Percentiles rank a stretch among this genome's conserved stretches.
phyloP scores from a whole-genome alignment of 2,113 vertebrate species.

The Semicossyphus pulcher region DNA sequence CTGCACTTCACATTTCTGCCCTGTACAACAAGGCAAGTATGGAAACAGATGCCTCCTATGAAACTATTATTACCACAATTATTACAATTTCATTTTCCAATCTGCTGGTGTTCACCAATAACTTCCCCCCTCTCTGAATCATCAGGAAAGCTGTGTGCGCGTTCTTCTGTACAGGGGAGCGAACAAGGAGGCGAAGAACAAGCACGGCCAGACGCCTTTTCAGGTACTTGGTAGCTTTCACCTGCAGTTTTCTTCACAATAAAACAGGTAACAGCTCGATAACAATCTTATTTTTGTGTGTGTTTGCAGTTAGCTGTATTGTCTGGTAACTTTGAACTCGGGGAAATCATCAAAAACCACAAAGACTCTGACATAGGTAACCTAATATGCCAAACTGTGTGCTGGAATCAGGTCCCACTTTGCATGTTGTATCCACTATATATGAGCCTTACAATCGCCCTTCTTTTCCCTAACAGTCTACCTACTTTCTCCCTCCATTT shows the following conservation, averaged over 20 bases:
- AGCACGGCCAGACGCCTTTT: conserved; percentile 91
- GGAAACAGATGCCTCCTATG: conserved; percentile 10
- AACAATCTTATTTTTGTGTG: not conserved
- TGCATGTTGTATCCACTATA: not conserved
- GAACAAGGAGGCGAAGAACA: conserved; percentile 92
- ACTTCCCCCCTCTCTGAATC: conserved; percentile 42
- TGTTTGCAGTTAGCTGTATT: conserved; percentile 89
- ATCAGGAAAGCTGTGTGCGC: conserved; percentile 90
- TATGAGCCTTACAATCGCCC: conserved; percentile 1
- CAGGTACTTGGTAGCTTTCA: conserved; percentile 85
- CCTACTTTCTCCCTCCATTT: conserved; percentile 18
- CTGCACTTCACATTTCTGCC: conserved; percentile 91
- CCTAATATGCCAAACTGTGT: conserved; percentile 35
- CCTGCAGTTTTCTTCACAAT: too few species aligned
- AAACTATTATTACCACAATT: conserved; percentile 15
- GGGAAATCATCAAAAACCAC: conserved; percentile 93
- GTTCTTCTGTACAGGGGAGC: conserved; percentile 92
- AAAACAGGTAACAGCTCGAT: too few species aligned
- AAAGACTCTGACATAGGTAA: conserved; percentile 89
- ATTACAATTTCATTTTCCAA: not conserved
- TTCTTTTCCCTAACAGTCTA: conserved; percentile 11
- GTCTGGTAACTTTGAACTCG: conserved; percentile 92
- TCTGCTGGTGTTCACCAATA: conserved; percentile 17
- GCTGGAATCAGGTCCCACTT: conserved; percentile 1
- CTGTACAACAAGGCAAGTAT: conserved; percentile 92